Evolutionary conservation across 2,113 vertebrate genomes (phyloP), one percentile per base, ranked within the genome.

Genomic region (Thunnus maccoyii): DNA sequence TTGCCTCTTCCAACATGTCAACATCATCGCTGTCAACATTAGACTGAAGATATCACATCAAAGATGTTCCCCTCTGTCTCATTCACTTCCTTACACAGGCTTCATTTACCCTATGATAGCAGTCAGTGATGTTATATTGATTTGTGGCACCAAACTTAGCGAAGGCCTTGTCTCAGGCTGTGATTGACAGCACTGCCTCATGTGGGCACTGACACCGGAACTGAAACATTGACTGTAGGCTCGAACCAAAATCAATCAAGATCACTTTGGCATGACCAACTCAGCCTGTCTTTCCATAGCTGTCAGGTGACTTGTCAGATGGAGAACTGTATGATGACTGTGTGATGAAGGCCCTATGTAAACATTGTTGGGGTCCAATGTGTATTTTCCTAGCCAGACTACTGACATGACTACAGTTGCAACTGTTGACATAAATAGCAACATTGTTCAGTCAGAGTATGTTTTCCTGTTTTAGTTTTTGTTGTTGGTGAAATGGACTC

Each of bases 111-210:
- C 80, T 44, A 25, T 36, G 75, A 82, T 73, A 67, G 57, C 82
- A 78, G 75, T 69, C 76, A 54, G 66, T 44, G 54, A 78, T 87
- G 90, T 77, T 68, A 2, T 76, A 91, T 88, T 77, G 91, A 93
- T 90, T 67, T 64, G 60, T 9, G 13, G 69, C 36, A 20, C 32
- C 81, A 47, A 80, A 82, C 67, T 67, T 61, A 63, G 70, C 8
- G 1, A 64, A 17, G 47, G 61, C 69, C 66, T 82, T 41, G 83
- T 79, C 82, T 79, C 55, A 0, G 64, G 44, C 58, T 62, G 36
- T 87, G 88, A 91, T 67, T 89, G 91, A 85, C 88, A 75, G 79
- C 47, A 1, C 25, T 18, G 71, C 62, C 69, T 77, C 78, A 27
- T 71, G 47, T 5, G 4, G 48, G 62, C 57, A 13, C 60, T 3